phyloP scores from a whole-genome alignment of 2,797 vertebrate genomes.

The Gadopsis marmoratus region DNA sequence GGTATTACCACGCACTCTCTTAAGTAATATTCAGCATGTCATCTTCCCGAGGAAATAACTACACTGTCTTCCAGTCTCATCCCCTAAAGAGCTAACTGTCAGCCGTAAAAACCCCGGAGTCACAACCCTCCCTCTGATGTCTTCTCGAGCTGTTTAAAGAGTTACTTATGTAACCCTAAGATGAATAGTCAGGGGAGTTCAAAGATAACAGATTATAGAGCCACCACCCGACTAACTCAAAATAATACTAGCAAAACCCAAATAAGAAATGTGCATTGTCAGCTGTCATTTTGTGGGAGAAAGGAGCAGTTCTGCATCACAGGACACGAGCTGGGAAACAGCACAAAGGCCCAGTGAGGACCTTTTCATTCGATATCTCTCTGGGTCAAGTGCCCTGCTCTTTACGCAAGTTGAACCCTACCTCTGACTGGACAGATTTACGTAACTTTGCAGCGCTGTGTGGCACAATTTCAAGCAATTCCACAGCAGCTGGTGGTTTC shows the following conservation, averaged over 20 bases:
- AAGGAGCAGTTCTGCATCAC: conserved; percentile 39
- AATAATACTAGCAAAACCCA: neutral
- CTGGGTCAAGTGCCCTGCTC: conserved; percentile 72
- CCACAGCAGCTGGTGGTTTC: conserved; percentile 81
- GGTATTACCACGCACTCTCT: neutral
- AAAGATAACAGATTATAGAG: conserved; percentile 19
- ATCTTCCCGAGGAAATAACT: conserved; percentile 8
- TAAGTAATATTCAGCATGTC: conserved; percentile 15
- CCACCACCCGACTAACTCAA: conserved; percentile 26
- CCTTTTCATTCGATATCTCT: conserved; percentile 41
- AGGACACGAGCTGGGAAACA: conserved; percentile 25
- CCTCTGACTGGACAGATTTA: conserved; percentile 71
- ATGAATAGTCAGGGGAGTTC: conserved; percentile 40
- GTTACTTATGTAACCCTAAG: conserved; percentile 59
- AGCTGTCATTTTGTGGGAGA: conserved; percentile 13
- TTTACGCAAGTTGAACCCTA: conserved; percentile 67
- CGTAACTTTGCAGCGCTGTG: conserved; percentile 72
- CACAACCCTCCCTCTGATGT: conserved; percentile 42
- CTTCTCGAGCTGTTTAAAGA: conserved; percentile 56
- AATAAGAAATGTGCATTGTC: neutral
- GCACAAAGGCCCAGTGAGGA: conserved; percentile 30
- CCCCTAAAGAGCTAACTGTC: conserved; percentile 40
- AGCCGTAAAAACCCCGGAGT: conserved; percentile 24
- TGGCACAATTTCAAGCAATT: conserved; percentile 80
- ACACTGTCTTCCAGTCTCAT: conserved; percentile 15